Percentiles rank a stretch among this genome's conserved stretches.
phyloP scores from a whole-genome alignment of 2,797 vertebrate species.

The Lacerta agilis region DNA sequence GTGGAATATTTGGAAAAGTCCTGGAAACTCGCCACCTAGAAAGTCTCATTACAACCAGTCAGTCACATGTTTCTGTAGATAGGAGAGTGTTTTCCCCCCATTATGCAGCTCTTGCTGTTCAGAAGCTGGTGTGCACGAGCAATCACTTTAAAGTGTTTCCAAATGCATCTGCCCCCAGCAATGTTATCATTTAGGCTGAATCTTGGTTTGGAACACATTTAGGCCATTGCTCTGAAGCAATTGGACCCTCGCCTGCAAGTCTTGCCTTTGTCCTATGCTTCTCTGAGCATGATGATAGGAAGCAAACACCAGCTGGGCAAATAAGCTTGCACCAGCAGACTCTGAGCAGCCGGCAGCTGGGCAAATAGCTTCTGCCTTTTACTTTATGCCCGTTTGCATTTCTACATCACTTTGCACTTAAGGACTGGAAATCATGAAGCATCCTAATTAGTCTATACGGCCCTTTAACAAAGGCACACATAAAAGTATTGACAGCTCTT shows the following conservation, averaged over 20 bases:
- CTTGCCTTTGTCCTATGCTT: neutral
- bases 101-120: neutral
- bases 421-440: neutral
- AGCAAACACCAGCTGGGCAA: slow-evolving; percentile 36
- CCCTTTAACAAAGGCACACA: neutral
- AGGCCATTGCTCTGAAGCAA: slow-evolving; percentile 7
- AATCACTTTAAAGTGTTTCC: slow-evolving; percentile 20
- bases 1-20: neutral
- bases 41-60: neutral
- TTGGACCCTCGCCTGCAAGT: neutral
- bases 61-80: neutral
- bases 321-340: slow-evolving; percentile 11
- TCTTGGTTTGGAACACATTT: slow-evolving; percentile 9
- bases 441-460: neutral
- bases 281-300: slow-evolving; percentile 17
- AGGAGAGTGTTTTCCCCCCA: neutral
- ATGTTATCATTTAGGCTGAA: slow-evolving; percentile 16
- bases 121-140: neutral
- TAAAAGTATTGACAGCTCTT: neutral
- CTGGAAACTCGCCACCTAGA: neutral
- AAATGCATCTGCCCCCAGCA: slow-evolving; percentile 8
- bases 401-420: slow-evolving; percentile 24
- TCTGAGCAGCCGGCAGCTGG: slow-evolving; percentile 27
- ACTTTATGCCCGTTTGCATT: neutral
- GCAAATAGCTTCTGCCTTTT: slow-evolving; percentile 31